A percentile compares a stretch with the other conserved stretches of the same genome.
phyloP scores from a whole-genome alignment of 2,113 vertebrate species.

The Ctenodactylus gundi region DNA sequence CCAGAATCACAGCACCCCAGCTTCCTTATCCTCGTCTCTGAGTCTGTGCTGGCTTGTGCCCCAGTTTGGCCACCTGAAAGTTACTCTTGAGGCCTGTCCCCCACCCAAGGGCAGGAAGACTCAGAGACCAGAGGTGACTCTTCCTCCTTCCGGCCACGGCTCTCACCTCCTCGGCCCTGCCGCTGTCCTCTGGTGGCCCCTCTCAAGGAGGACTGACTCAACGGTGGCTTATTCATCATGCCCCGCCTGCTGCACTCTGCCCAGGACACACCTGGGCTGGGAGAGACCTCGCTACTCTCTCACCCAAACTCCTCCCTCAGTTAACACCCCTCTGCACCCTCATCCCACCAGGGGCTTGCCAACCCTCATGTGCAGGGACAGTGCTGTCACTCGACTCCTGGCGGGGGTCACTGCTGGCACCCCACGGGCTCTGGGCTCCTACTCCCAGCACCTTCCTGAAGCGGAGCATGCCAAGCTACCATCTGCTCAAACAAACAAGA shows the following conservation, averaged over 20 bases:
- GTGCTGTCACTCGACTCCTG: fast-evolving
- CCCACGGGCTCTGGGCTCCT: not conserved
- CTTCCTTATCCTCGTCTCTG: not conserved
- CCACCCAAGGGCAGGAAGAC: not conserved
- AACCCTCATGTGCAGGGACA: fast-evolving
- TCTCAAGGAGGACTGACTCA: not conserved
- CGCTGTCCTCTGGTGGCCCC: too few relatives aligned
- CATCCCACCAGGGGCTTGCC: fast-evolving
- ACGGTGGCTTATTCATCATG: fast-evolving
- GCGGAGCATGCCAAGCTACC: not conserved
- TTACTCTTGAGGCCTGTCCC: fast-evolving
- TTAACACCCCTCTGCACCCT: fast-evolving
- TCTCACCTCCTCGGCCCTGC: not conserved
- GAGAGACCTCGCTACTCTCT: not conserved
- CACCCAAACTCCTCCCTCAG: not conserved
- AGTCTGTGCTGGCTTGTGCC: too few relatives aligned
- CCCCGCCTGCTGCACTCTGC: not conserved
- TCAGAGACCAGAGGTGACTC: too few relatives aligned
- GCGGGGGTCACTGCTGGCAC: fast-evolving
- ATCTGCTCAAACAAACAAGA: not conserved
- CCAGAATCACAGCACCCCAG: too few relatives aligned
- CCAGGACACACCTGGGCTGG: not conserved
- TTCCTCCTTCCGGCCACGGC: fast-evolving
- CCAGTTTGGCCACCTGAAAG: not conserved
- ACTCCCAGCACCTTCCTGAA: not conserved